Evolutionary conservation across 1,140 invertebrate species (phyloP).

Genomic region (Drosophila sulfurigaster): DNA sequence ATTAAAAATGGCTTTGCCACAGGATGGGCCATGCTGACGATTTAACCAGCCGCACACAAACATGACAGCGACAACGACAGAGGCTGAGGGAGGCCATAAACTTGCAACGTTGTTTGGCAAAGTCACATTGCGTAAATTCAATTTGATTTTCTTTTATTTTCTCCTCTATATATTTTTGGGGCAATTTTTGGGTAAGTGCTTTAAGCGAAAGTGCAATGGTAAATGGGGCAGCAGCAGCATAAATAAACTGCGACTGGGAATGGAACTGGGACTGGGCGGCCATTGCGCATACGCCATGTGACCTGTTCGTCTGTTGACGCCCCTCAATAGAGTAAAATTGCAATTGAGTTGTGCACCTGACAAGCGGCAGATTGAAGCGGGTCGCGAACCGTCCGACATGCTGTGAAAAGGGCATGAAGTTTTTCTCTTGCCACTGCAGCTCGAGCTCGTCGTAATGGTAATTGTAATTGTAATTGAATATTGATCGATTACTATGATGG

Average conservation of each 20-base stretch:
- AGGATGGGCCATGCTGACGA: constrained; percentile 6
- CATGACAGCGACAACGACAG: constrained; percentile 39
- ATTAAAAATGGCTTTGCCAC: constrained; percentile 66
- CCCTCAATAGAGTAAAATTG: constrained; percentile 41
- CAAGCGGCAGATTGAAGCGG: constrained; percentile 25
- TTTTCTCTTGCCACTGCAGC: not conserved
- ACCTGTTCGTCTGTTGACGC: not conserved
- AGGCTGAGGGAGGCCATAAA: constrained; percentile 34
- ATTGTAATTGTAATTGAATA: constrained; percentile 58
- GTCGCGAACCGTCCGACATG: constrained; percentile 40
- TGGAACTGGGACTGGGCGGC: not conserved
- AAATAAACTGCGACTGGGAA: constrained; percentile 55
- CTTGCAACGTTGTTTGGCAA: constrained; percentile 54
- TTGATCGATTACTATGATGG: constrained; percentile 58
- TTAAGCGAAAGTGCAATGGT: constrained; percentile 36
- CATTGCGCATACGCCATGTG: constrained; percentile 56
- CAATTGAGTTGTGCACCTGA: constrained; percentile 50
- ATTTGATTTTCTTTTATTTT: constrained; percentile 41
- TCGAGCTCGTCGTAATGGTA: constrained; percentile 40
- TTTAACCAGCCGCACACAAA: constrained; percentile 51
- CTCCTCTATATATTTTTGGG: constrained; percentile 2
- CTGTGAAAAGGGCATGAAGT: not conserved
- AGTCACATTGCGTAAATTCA: constrained; percentile 65
- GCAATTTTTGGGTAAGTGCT: constrained; percentile 4
- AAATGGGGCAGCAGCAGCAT: constrained; percentile 54